Evolutionary conservation across 2,797 vertebrate genomes (phyloP).

Genomic region (Orientallactaga sibirica): DNA sequence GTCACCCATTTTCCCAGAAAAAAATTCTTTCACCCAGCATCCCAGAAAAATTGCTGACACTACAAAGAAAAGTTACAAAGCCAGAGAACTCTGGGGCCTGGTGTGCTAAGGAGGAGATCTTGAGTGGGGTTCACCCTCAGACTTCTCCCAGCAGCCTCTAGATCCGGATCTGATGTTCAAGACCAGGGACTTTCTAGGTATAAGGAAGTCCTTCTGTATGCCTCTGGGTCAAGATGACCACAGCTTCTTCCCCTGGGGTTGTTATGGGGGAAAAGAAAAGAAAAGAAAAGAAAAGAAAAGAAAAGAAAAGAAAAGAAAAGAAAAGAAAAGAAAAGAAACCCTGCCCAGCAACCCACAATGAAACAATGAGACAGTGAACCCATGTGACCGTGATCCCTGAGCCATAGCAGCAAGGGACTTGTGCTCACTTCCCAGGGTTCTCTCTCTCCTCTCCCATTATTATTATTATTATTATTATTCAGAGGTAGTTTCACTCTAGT

Average conservation of each 20-base stretch:
- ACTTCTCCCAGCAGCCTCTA: background rate
- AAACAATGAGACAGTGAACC: background rate
- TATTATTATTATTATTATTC: too few relatives aligned
- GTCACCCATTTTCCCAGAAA: background rate
- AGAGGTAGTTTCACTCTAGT: too few relatives aligned
- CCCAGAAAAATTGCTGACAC: background rate
- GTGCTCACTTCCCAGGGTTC: background rate
- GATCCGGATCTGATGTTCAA: background rate
- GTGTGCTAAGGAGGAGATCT: background rate
- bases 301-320: background rate
- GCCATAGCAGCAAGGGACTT: background rate
- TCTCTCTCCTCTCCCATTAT: background rate
- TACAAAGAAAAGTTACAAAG: background rate
- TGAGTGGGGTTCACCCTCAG: background rate
- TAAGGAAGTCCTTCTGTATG: background rate
- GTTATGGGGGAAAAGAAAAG: too few relatives aligned
- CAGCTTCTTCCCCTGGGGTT: background rate
- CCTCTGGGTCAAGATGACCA: background rate
- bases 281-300: background rate
- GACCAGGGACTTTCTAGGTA: background rate
- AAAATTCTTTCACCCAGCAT: background rate
- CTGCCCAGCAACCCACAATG: background rate
- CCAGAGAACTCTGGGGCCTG: background rate
- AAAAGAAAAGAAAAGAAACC: background rate
- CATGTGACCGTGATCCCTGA: background rate